Evolutionary conservation across 2,113 vertebrate genomes (phyloP), one percentile per base, ranked within the genome.

Genomic region (Strigops habroptila): DNA sequence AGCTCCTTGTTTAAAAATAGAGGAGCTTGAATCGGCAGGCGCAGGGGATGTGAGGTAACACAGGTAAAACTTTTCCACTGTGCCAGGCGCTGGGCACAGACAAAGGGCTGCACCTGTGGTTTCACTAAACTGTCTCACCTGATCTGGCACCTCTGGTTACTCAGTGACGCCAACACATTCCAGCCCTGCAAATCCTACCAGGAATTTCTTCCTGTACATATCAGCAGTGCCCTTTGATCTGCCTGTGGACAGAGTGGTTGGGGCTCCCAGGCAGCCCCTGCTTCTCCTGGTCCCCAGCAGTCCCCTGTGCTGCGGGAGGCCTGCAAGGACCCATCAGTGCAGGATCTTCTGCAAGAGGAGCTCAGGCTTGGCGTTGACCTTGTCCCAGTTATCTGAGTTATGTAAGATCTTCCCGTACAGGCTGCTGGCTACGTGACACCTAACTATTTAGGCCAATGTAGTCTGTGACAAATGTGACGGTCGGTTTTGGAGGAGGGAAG

Each of bases 401-500:
- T 92, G 81, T 96, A 97, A 96, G 77, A 67, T 91, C 74, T 94
- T 92, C 86, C 86, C 14, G 13, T 92, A 90, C 2, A 43, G 74
- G 69, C 67, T 93, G 81, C 63, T 93, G 86, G 74, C 62, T 86
- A 76, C 25, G 65, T 96, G 96, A 95, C 92, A 95, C 92, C 84
- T 93, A 57, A 82, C 93, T 91, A 95, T 96, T 78, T 82, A 96
- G 94, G 93, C 88, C 93, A 91, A 3, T 46, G 86, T 52, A 86
- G 93, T 82, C 81, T 91, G 95, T 96, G 91, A 96, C 95, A 96
- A 97, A 97, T 96, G 83, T 96, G 93, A 76, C 12, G 14, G 79
- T 43, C 1, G 4, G 46, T 79, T 82, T 73, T 89, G 88, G 75
- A 88, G 96, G 95, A 95, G 92, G 94, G 86, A 94, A 85, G 46